A percentile compares a stretch with the other conserved stretches of the same genome.
These are phyloP conservation scores for Athene cunicularia DNA, from an alignment of 2,113 vertebrate genomes.

Conservation along the genomic window DNA sequence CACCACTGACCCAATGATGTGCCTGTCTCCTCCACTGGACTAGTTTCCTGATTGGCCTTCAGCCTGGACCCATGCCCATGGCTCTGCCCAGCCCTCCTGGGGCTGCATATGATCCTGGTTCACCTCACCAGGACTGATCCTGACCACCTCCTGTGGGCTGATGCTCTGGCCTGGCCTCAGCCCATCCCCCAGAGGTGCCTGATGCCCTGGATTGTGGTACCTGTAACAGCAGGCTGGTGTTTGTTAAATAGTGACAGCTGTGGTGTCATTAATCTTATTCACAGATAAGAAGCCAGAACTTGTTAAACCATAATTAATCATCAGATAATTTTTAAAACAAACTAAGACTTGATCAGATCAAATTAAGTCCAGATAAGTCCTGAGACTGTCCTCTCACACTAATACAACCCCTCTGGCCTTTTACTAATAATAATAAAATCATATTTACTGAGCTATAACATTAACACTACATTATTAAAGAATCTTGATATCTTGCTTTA, in stretches of 20 bases:
- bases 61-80: neutral
- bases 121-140: neutral
- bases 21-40: neutral
- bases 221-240: neutral
- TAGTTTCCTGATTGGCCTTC: neutral
- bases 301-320: neutral
- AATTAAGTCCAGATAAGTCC: neutral
- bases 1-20: neutral
- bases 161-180: neutral
- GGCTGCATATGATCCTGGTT: neutral
- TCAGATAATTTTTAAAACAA: neutral
- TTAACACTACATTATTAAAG: neutral
- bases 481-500: neutral
- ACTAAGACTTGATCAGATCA: neutral
- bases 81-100: neutral
- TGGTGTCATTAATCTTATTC: neutral
- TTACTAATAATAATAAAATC: neutral
- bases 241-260: neutral
- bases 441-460: neutral
- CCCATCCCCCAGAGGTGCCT: neutral
- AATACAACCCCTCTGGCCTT: neutral
- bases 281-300: neutral
- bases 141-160: neutral
- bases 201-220: neutral
- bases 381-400: neutral